Percentiles rank a stretch among this genome's conserved stretches.
These are phyloP conservation scores for Porites lutea DNA, from an alignment of 64 coral and sea anemone genomes.

Conservation along the genomic window DNA sequence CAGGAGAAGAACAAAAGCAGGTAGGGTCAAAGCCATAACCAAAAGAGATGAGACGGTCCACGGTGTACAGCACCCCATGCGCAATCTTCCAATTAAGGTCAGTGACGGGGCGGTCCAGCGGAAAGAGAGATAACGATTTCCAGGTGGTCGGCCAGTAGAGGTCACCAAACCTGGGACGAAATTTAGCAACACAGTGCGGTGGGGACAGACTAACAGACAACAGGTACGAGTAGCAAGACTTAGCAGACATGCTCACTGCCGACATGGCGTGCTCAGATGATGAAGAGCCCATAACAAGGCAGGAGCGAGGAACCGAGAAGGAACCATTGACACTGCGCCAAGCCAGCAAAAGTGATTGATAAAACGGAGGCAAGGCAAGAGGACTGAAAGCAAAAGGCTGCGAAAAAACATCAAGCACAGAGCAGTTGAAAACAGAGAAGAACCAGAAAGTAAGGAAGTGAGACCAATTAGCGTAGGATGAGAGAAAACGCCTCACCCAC, in stretches of 20 bases:
- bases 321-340: no score
- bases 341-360: no score
- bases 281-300: no score
- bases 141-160: conserved; percentile 29
- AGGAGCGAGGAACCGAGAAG: no score
- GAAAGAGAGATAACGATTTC: neutral
- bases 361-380: neutral
- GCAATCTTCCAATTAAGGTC: neutral
- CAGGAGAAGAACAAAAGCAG: neutral
- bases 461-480: no score
- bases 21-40: neutral
- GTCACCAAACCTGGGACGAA: neutral
- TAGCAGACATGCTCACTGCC: neutral
- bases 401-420: no score
- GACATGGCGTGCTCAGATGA: no score
- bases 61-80: neutral
- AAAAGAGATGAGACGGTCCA: neutral
- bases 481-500: no score
- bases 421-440: no score
- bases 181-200: neutral
- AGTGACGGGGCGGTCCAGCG: neutral
- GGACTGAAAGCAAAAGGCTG: no score
- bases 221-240: neutral
- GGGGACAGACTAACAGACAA: neutral
- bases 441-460: no score